Conservation (phyloP, 2,888 invertebrate species). For the Mythimna impura region DNA sequence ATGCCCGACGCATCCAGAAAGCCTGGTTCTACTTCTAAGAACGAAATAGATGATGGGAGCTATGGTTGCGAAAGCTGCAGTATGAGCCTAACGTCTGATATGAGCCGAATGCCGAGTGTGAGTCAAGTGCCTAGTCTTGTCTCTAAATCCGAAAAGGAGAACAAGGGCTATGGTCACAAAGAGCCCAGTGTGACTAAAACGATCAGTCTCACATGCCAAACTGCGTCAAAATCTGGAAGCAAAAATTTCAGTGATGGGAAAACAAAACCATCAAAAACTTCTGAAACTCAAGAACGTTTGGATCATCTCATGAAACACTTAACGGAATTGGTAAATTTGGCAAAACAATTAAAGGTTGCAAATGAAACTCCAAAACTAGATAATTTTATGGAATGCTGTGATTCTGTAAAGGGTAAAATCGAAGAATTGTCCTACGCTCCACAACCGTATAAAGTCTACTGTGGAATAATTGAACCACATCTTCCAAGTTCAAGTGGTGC, state of each 20-base stretch:
- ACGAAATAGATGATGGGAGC: background rate
- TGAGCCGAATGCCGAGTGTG: background rate
- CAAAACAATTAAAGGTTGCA: background rate
- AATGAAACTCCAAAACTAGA: background rate
- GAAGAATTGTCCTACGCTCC: background rate
- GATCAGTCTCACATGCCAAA: background rate
- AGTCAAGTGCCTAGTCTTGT: background rate
- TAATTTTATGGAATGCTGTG: background rate
- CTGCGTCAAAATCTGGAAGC: background rate
- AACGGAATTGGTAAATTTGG: background rate
- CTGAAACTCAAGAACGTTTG: background rate
- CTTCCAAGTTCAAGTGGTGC: no score
- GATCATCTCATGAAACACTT: background rate
- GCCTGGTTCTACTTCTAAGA: background rate
- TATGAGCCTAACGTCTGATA: background rate
- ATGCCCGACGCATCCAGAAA: background rate
- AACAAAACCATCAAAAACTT: background rate
- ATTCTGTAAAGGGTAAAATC: background rate
- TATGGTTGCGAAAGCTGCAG: background rate
- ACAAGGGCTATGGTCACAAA: background rate
- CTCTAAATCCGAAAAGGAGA: background rate
- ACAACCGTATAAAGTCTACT: background rate
- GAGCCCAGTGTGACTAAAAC: background rate
- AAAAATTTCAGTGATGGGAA: background rate
- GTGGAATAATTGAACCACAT: no score